Percentiles rank a stretch among this genome's conserved stretches.
phyloP scores from a whole-genome alignment of 2,888 invertebrate species.

The Phyllotreta cruciferae region DNA sequence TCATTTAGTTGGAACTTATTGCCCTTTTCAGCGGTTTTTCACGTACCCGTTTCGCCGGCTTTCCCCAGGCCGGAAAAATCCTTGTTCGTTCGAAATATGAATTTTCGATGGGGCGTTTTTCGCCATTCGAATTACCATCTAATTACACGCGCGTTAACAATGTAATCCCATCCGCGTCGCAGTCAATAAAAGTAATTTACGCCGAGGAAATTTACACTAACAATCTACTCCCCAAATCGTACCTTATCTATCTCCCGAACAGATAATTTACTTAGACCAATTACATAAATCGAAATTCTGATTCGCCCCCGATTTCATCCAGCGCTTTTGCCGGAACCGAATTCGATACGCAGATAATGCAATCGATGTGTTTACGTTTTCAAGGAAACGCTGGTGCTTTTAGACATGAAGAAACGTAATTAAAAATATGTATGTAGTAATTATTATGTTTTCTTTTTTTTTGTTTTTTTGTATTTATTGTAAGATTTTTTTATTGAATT shows the following conservation, averaged over 20 bases:
- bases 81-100: not conserved
- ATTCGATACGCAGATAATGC: not conserved
- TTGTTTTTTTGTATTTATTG: no score
- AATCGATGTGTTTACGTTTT: no score
- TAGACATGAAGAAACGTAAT: no score
- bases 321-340: conserved; percentile 9
- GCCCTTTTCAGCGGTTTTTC: conserved; percentile 21
- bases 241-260: conserved; percentile 20
- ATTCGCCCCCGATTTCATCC: conserved; percentile 13
- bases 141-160: conserved; percentile 5
- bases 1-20: conserved; percentile 21
- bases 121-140: not conserved
- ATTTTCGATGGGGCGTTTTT: not conserved
- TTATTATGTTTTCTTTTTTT: no score
- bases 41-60: conserved; percentile 9
- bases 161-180: conserved; percentile 7
- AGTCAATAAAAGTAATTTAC: conserved; percentile 19
- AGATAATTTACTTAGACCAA: conserved; percentile 21
- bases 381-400: no score
- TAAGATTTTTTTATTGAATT: no score
- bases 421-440: no score
- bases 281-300: conserved; percentile 20
- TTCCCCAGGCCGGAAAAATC: not conserved
- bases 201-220: conserved; percentile 14
- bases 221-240: conserved; percentile 17